phyloP scores from a whole-genome alignment of 2,797 vertebrate species.

The Propithecus deckenii region DNA sequence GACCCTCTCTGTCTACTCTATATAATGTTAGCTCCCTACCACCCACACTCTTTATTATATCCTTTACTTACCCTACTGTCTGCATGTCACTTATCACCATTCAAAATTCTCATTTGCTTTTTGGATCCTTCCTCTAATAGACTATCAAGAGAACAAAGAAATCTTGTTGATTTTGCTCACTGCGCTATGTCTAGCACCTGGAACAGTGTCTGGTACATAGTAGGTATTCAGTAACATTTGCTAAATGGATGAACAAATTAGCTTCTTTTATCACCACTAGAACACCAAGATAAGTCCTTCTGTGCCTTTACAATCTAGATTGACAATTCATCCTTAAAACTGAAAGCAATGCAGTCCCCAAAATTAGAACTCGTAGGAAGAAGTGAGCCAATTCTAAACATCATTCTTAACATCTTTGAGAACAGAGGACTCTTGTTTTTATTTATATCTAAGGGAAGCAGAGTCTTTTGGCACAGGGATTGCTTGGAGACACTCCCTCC shows the following conservation, averaged over 20 bases:
- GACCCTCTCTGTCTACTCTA: not conserved
- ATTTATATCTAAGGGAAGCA: slow-evolving; percentile 19
- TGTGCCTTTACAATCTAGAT: not conserved
- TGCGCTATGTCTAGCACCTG: not conserved
- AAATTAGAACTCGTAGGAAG: slow-evolving; percentile 48
- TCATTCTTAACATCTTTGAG: slow-evolving; percentile 9
- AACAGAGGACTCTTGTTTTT: slow-evolving; percentile 57
- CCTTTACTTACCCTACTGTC: not conserved
- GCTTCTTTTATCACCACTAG: not conserved
- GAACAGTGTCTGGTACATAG: not conserved
- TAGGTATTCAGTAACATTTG: not conserved
- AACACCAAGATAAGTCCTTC: not conserved
- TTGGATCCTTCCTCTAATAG: not conserved
- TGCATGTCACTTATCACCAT: not conserved
- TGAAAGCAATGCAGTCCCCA: not conserved
- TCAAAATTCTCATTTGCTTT: not conserved
- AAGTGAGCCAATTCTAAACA: slow-evolving; percentile 47
- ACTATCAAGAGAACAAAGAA: not conserved
- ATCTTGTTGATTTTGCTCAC: not conserved
- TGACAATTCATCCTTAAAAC: not conserved
- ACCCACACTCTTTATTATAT: not conserved
- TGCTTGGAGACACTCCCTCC: slow-evolving; percentile 38
- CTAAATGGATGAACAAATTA: not conserved
- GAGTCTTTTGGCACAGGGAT: slow-evolving; percentile 34
- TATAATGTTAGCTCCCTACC: not conserved